Evolutionary conservation across 2,888 invertebrate genomes (phyloP), one percentile per base, ranked within the genome.

Genomic region (Mythimna loreyi): DNA sequence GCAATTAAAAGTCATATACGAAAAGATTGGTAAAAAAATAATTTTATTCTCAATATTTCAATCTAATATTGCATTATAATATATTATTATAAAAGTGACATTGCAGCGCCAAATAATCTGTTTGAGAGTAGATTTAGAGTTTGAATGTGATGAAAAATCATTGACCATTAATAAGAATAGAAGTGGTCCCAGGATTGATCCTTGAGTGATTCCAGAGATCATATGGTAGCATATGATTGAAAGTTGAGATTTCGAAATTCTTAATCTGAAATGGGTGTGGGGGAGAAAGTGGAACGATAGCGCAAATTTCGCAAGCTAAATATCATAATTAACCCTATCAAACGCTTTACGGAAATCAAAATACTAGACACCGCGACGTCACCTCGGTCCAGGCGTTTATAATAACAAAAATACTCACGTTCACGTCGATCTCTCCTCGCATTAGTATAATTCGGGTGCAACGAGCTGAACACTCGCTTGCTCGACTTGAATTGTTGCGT

Each of bases 401-500:
- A 23, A 23, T 50, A 50, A 16, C 9, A 19, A 11, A 6, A 50
- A 13, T 36, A 88, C 93, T 91, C 45, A 94, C 94, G 89, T 72
- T 93, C 94, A 21, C 91, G 83, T 52, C 89, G 86, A 43, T 91
- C 89, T 56, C 91, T 74, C 50, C 84, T 82, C 0, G 88, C 82
- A 25, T 87, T 87, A 7, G 87, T 85, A 73, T 94, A 94, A 64
- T 91, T 92, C 2, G 94, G 92, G 60, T 93, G 94, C 65, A 97
- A 92, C 49, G 97, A 97, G 75, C 98, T 98, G 90, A 99, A 98
- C 6, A 99, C 99, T 3, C 99, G 96, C 91, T 98, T 99, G 90
- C 99, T 98, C 82, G 98, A 99, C 91, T 99, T 99, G 91, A 99
- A 99, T 96, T 99, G 99, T 92, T 99, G 99, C 75, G 98, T 98